Conservation (phyloP, 2,888 invertebrate species). For the Hoplodrina blanda region DNA sequence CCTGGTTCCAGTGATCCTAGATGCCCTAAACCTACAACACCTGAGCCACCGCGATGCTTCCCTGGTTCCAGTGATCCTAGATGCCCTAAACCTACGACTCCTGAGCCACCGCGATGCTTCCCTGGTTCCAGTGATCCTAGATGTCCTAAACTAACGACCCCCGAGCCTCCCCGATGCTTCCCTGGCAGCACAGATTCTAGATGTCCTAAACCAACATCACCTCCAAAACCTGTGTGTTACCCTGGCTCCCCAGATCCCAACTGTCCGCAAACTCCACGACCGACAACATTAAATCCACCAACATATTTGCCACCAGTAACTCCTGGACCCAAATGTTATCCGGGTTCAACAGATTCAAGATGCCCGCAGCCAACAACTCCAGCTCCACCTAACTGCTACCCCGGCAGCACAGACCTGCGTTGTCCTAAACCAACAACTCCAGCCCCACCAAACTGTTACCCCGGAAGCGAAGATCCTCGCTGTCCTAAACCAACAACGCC, state of each 20-base stretch:
- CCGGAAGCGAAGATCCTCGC: neutral
- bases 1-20: conserved; percentile 54
- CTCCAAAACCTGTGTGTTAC: conserved; percentile 63
- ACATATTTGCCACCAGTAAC: conserved; percentile 42
- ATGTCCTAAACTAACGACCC: conserved; percentile 53
- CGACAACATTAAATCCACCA: conserved; percentile 27
- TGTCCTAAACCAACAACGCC: conserved; percentile 11
- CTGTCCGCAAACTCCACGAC: conserved; percentile 44
- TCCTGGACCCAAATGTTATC: conserved; percentile 11
- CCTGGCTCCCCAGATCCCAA: conserved; percentile 68
- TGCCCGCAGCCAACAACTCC: conserved; percentile 62
- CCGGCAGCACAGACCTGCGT: neutral
- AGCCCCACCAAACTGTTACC: conserved; percentile 4
- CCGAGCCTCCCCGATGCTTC: conserved; percentile 58
- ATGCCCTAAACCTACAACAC: conserved; percentile 63
- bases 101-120: conserved; percentile 39
- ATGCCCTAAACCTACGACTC: conserved; percentile 53
- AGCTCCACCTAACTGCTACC: neutral
- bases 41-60: conserved; percentile 59
- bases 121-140: conserved; percentile 37
- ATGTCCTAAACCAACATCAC: conserved; percentile 65
- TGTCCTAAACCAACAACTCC: conserved; percentile 59
- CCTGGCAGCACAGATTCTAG: conserved; percentile 63
- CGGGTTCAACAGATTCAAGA: neutral
- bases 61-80: conserved; percentile 69